Conservation (phyloP, 2,888 invertebrate species). For the Phorcus lineatus region DNA sequence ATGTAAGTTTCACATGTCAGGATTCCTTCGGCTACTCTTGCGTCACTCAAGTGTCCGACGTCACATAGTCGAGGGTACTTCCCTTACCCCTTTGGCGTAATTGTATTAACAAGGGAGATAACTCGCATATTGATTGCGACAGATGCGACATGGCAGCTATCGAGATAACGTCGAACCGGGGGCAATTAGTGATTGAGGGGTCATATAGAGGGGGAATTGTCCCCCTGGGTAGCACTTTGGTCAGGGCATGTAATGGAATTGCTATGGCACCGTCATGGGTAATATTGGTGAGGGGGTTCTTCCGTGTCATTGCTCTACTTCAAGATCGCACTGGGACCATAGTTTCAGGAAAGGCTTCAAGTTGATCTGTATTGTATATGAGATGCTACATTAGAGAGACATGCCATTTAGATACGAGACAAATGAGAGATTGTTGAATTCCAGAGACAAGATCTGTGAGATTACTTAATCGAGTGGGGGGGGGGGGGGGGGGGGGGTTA, state of each 20-base stretch:
- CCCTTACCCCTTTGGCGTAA: background rate
- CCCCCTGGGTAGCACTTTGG: background rate
- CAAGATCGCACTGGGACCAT: too few relatives aligned
- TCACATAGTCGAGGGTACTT: background rate
- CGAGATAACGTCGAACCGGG: background rate
- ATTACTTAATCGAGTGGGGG: too few relatives aligned
- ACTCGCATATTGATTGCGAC: constrained; percentile 4
- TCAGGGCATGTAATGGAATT: background rate
- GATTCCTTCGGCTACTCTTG: background rate
- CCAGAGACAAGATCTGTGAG: too few relatives aligned
- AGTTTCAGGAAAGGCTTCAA: too few relatives aligned
- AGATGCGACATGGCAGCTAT: background rate
- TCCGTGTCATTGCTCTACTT: too few relatives aligned
- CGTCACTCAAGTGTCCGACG: background rate
- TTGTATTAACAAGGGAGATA: background rate
- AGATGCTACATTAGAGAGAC: too few relatives aligned
- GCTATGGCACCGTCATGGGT: background rate
- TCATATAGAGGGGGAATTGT: background rate
- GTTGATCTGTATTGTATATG: too few relatives aligned
- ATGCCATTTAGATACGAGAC: too few relatives aligned
- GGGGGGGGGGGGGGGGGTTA: too few relatives aligned
- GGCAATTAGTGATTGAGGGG: background rate
- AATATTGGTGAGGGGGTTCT: too few relatives aligned
- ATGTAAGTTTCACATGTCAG: background rate
- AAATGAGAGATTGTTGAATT: too few relatives aligned